Evolutionary conservation across 2,113 vertebrate species (phyloP).

Genomic region (Fregetta grallaria): DNA sequence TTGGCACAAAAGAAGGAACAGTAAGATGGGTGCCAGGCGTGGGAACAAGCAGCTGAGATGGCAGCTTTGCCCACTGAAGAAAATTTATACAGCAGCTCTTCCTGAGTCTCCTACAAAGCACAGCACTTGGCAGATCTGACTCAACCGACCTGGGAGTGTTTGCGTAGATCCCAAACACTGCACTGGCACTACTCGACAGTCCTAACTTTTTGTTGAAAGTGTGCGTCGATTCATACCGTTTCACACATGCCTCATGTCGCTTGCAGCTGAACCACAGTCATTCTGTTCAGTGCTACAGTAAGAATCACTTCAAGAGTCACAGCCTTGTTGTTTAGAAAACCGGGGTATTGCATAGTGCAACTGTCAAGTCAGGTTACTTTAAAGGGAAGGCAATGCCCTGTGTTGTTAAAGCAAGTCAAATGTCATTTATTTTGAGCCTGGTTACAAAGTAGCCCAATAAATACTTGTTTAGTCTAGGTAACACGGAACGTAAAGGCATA

Average conservation of each 20-base stretch:
- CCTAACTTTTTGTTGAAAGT: neutral
- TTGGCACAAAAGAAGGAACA: neutral
- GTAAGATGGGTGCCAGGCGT: neutral
- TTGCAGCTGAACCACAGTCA: neutral
- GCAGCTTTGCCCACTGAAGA: neutral
- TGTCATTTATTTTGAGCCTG: neutral
- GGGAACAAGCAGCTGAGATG: neutral
- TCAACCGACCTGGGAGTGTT: neutral
- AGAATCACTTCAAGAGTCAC: neutral
- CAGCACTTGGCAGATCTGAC: neutral
- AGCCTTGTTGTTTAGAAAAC: neutral
- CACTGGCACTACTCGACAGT: neutral
- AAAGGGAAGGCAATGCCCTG: neutral
- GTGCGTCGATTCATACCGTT: rapidly evolving
- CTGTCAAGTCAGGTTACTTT: neutral
- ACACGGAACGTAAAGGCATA: rapidly evolving
- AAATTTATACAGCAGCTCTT: neutral
- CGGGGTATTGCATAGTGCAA: neutral
- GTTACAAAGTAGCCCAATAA: neutral
- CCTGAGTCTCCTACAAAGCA: neutral
- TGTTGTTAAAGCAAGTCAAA: neutral
- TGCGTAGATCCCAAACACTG: neutral
- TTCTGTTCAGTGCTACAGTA: neutral
- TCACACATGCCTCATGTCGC: rapidly evolving
- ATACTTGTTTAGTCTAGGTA: neutral